Percentiles rank a stretch among this genome's conserved stretches.
phyloP scores from a whole-genome alignment of 2,113 vertebrate species.

The Rhodinocichla rosea region DNA sequence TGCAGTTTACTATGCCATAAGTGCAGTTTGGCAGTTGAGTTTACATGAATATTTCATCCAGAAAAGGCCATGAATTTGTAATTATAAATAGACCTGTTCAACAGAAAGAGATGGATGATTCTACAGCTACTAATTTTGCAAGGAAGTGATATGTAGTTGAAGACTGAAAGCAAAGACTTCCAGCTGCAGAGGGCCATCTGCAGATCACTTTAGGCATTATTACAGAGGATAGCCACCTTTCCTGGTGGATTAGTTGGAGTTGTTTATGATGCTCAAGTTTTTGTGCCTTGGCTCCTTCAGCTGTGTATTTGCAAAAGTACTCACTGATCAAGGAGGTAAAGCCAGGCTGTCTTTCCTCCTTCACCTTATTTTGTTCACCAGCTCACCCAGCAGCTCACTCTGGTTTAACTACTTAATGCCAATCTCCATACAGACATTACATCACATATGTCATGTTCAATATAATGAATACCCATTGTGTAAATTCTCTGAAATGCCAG shows the following conservation, averaged over 20 bases:
- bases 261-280: neutral
- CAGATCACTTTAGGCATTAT: neutral
- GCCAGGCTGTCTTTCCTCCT: neutral
- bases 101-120: constrained; percentile 59
- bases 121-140: constrained; percentile 32
- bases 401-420: neutral
- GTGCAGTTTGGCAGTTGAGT: constrained; percentile 66
- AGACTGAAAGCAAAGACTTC: neutral
- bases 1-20: constrained; percentile 68
- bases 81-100: constrained; percentile 69
- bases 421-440: neutral
- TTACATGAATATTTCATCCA: constrained; percentile 76
- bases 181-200: constrained; percentile 14
- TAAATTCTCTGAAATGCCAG: neutral
- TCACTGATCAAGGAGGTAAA: neutral
- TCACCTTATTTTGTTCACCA: neutral
- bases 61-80: constrained; percentile 67
- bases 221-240: neutral
- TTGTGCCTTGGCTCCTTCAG: neutral
- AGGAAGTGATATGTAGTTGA: neutral
- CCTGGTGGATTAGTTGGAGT: neutral
- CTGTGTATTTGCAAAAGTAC: neutral
- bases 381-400: neutral
- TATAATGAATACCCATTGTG: neutral
- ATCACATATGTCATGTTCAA: neutral